Base-by-base conservation (phyloP, 2,888 invertebrate species). In the Elmis aenea region DNA sequence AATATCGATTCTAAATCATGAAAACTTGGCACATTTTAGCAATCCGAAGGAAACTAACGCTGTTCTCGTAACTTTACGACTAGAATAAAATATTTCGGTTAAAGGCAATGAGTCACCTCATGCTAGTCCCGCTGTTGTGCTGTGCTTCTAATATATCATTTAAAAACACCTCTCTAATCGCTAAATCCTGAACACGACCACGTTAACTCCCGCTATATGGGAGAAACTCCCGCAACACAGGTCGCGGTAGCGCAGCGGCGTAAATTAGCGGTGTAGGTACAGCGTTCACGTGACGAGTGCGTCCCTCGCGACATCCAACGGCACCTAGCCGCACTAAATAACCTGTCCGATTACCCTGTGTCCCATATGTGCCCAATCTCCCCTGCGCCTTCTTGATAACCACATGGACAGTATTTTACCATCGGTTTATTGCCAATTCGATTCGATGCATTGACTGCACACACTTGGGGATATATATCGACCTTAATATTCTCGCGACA, bases 281-380 rank as follows among this genome's bases (percentile, higher is more conserved):
- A 33, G 44, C 33, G 35, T 36, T 50, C 48, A 50, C 48, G 58
- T 59, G 61, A 58, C 57, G 56, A 57, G 57, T 58, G 58, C 55
- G 54, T 62, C 60, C 59, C 59, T 30, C 45, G 61, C 57, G 60
- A 57, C 54, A 49, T 51, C 53, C 46, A 51, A 38, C 45, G 46
- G 53, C 51, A 50, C 50, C 46, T 47, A 46, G 46, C 47, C 50
- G 53, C 52, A 57, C 55, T 61, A 57, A 61, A 59, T 59, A 54
- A 61, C 57, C 53, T 48, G 48, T 50, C 55, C 54, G 49, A 48
- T 55, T 54, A 48, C 28, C 33, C 31, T 32, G 35, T 36, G 40
- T 45, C 45, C 48, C 48, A 48, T 46, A 46, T 48, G 48, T 38
- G 45, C 23, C 41, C 41, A 40, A 48, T 26, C 23, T 34, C 45